Evolutionary conservation across 2,888 invertebrate genomes (phyloP).

Genomic region (Heliconius aoede): DNA sequence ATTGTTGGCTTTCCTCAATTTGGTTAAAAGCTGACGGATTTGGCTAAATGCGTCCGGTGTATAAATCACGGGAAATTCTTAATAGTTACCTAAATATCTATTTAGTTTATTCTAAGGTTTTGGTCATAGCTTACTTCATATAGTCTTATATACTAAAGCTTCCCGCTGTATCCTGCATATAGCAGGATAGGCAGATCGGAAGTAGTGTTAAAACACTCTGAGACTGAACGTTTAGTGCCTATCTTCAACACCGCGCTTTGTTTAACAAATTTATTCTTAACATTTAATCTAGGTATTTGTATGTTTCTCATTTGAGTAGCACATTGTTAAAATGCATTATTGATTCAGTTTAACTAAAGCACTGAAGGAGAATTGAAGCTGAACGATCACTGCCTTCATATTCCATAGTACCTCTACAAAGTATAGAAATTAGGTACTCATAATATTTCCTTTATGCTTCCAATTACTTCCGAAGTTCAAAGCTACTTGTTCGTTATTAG

Average conservation of each 20-base stretch:
- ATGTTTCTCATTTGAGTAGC: no score
- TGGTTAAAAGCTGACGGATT: slow-evolving; percentile 25
- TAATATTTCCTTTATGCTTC: slow-evolving; percentile 21
- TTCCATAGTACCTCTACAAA: slow-evolving; percentile 3
- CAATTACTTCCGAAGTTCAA: slow-evolving; percentile 21
- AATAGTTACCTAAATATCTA: slow-evolving; percentile 15
- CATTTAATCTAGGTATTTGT: no score
- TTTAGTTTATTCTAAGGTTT: neutral
- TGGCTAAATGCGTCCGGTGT: slow-evolving; percentile 24
- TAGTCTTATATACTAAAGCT: neutral
- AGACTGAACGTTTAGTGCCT: no score
- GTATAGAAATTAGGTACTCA: slow-evolving; percentile 24
- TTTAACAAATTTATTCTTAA: no score
- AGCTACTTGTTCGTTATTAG: slow-evolving; percentile 27
- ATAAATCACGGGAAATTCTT: slow-evolving; percentile 22
- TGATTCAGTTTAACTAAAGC: neutral
- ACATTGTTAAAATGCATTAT: neutral
- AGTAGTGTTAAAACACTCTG: neutral
- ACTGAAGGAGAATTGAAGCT: neutral
- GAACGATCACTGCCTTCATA: slow-evolving; percentile 3
- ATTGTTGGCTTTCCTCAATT: slow-evolving; percentile 27
- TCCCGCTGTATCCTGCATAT: neutral
- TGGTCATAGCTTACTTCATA: neutral
- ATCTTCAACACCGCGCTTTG: no score
- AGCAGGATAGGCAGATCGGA: neutral